A percentile compares a stretch with the other conserved stretches of the same genome.
phyloP scores from a whole-genome alignment of 2,113 vertebrate genomes.

The Conger conger region DNA sequence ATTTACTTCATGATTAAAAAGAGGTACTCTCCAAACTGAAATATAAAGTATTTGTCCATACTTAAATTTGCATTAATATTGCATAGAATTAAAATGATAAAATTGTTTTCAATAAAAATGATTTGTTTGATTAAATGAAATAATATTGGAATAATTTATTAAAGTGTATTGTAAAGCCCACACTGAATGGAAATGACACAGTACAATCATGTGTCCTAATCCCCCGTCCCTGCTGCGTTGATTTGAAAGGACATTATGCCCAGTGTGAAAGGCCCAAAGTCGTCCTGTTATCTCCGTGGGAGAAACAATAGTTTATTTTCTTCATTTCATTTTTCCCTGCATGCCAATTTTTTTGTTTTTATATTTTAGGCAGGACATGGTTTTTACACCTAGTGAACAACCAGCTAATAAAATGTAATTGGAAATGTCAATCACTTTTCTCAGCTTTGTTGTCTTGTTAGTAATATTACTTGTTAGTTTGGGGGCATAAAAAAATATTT shows the following conservation, averaged over 20 bases:
- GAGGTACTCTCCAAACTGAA: background rate
- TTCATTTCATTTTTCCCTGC: background rate
- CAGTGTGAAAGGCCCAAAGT: background rate
- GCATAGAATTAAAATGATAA: background rate
- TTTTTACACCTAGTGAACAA: constrained; percentile 17
- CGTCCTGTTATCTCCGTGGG: background rate
- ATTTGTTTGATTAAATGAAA: background rate
- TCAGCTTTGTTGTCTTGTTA: background rate
- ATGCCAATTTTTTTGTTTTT: constrained; percentile 18
- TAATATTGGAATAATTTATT: background rate
- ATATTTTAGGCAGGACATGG: background rate
- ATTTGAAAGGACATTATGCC: background rate
- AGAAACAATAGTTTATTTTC: background rate
- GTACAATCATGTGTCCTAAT: background rate
- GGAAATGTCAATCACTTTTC: constrained; percentile 35
- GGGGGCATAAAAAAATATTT: background rate
- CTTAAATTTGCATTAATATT: background rate
- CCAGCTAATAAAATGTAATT: constrained; percentile 34
- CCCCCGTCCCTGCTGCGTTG: background rate
- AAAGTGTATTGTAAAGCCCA: background rate
- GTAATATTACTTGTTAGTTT: constrained; percentile 12
- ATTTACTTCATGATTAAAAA: background rate
- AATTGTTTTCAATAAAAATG: background rate
- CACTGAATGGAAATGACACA: background rate
- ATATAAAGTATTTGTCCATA: background rate